These are phyloP conservation scores for Riptortus pedestris DNA, from an alignment of 1,140 invertebrate genomes.

Conservation along the genomic window DNA sequence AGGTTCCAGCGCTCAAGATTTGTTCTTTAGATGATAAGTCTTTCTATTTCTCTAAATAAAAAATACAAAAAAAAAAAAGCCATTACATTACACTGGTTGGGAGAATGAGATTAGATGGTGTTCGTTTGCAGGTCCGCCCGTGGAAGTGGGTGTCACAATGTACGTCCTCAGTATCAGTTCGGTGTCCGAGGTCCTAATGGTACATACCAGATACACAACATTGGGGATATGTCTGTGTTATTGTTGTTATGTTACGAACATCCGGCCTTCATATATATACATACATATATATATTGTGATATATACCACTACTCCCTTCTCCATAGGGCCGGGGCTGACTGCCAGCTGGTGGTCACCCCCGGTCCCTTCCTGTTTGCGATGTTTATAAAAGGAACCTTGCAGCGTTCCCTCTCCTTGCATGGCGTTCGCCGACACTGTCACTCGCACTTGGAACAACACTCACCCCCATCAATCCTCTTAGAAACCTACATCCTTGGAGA, in stretches of 20 bases:
- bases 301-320: no score
- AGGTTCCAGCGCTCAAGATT: slow-evolving; percentile 16
- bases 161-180: slow-evolving; percentile 96
- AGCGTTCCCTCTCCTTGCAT: slow-evolving; percentile 26
- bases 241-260: background rate
- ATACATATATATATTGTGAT: background rate
- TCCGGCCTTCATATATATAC: background rate
- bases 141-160: slow-evolving; percentile 94
- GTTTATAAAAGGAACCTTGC: slow-evolving; percentile 27
- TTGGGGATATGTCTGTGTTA: slow-evolving; percentile 14
- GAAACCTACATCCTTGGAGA: background rate
- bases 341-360: background rate
- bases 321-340: no score
- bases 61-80: no score
- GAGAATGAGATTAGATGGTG: slow-evolving; percentile 16
- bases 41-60: slow-evolving; percentile 15
- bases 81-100: slow-evolving; percentile 12
- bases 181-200: slow-evolving; percentile 96
- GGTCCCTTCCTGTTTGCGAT: background rate
- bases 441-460: background rate
- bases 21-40: slow-evolving; percentile 11
- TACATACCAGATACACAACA: slow-evolving; percentile 40
- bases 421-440: slow-evolving; percentile 8
- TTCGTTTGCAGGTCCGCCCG: slow-evolving; percentile 77
- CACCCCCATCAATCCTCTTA: background rate